Conservation (phyloP, 2,797 vertebrate genomes). For the Amniataba percoides region DNA sequence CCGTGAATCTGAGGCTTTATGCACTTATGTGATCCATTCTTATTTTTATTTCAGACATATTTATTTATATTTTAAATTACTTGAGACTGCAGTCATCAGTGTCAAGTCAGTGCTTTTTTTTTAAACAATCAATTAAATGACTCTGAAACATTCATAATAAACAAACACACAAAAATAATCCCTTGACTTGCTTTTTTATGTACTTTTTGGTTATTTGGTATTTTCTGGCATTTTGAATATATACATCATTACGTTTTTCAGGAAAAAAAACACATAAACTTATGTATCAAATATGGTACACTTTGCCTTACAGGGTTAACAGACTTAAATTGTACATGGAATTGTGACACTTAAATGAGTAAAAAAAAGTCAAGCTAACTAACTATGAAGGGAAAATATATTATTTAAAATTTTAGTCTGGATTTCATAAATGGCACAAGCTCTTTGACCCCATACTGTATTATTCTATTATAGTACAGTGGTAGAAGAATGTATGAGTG, state of each 20-base stretch:
- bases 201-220: too few species aligned
- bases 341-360: too few species aligned
- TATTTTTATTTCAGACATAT: not conserved
- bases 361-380: too few species aligned
- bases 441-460: not conserved
- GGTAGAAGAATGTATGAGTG: not conserved
- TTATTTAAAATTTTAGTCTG: not conserved
- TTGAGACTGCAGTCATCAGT: not conserved
- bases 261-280: too few species aligned
- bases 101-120: not conserved
- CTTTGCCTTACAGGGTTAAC: too few species aligned
- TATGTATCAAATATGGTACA: too few species aligned
- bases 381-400: not conserved
- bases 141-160: too few species aligned
- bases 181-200: too few species aligned
- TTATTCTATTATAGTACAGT: not conserved
- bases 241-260: too few species aligned
- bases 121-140: too few species aligned
- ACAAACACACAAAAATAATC: too few species aligned
- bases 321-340: not conserved
- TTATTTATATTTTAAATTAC: not conserved
- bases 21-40: not conserved
- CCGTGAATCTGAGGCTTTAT: not conserved
- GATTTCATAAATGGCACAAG: not conserved
- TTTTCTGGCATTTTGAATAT: too few species aligned